These are phyloP conservation scores for Cecropterus lyciades DNA, from an alignment of 1,140 invertebrate genomes.

Conservation along the genomic window DNA sequence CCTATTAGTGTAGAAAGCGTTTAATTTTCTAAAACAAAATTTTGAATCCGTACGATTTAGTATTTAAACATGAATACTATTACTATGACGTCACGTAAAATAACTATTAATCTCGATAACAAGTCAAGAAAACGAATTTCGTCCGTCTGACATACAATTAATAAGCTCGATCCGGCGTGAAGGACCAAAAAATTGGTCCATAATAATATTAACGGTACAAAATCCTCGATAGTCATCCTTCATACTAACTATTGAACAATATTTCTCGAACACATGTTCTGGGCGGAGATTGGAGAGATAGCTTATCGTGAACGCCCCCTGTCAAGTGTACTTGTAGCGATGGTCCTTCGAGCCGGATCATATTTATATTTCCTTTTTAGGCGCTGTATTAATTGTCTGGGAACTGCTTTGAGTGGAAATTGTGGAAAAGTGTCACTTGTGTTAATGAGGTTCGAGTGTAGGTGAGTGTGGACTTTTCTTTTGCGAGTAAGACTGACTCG, in stretches of 20 bases:
- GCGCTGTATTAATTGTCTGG: conserved; percentile 3
- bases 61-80: no score
- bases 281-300: conserved; percentile 31
- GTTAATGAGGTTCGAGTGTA: neutral
- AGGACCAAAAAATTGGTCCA: conserved; percentile 19
- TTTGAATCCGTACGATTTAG: no score
- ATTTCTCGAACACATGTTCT: conserved; percentile 35
- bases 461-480: neutral
- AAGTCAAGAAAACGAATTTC: neutral
- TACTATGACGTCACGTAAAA: no score
- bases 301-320: conserved; percentile 18
- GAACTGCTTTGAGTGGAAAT: neutral
- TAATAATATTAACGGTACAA: conserved; percentile 31
- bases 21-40: no score
- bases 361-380: conserved; percentile 23
- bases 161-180: conserved; percentile 1
- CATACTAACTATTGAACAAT: conserved; percentile 34
- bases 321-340: conserved; percentile 29
- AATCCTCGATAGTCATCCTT: conserved; percentile 21
- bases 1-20: no score
- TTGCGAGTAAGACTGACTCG: no score
- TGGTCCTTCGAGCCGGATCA: conserved; percentile 29
- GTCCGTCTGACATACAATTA: conserved; percentile 2
- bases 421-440: conserved; percentile 3
- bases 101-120: neutral